Conservation (phyloP, 2,113 vertebrate species). For the Harpagus bidentatus region DNA sequence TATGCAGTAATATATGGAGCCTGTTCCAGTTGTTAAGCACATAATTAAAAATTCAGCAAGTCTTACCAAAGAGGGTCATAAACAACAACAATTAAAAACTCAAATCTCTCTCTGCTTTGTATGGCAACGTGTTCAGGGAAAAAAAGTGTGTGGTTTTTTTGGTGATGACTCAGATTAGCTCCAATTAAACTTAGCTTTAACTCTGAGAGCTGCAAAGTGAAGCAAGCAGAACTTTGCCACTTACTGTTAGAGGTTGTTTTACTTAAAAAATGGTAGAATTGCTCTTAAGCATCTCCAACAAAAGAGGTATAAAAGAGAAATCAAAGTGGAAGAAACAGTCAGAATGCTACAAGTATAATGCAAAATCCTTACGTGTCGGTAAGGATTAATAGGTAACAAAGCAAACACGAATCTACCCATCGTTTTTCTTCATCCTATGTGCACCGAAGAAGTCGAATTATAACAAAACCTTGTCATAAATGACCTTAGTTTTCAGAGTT, state of each 20-base stretch:
- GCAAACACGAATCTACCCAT: neutral
- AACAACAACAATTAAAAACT: neutral
- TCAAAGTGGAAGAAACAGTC: neutral
- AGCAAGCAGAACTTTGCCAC: neutral
- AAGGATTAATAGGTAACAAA: neutral
- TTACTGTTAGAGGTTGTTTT: neutral
- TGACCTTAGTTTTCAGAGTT: neutral
- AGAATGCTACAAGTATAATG: neutral
- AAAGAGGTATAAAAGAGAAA: neutral
- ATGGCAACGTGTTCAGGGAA: neutral
- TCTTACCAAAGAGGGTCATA: neutral
- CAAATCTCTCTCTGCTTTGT: neutral
- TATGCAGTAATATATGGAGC: neutral
- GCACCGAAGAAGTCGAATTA: neutral
- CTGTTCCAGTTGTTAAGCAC: conserved; percentile 15
- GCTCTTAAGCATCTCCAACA: neutral
- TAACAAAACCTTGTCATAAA: neutral
- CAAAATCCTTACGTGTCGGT: neutral
- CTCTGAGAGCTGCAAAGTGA: neutral
- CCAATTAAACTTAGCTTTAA: neutral
- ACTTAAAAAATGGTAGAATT: neutral
- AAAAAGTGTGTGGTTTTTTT: neutral
- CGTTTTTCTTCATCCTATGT: neutral
- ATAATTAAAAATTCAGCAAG: conserved; percentile 16
- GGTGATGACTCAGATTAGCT: neutral